Base-by-base conservation (phyloP, 1,140 invertebrate genomes). In the Zeugodacus cucurbitae region DNA sequence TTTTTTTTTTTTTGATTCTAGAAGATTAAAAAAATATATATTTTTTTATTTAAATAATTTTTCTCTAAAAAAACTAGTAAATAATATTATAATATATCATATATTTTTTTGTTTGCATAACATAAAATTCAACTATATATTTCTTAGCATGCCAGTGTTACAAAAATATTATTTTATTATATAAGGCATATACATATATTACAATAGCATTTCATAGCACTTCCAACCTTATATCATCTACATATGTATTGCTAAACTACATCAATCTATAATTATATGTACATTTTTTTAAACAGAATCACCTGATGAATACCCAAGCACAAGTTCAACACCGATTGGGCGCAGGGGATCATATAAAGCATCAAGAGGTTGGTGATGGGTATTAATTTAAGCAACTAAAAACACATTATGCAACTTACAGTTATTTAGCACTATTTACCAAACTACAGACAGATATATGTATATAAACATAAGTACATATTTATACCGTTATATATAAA, bases 311-410 rank as follows among this genome's bases (percentile, higher is more conserved):
- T 93, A 93, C 91, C 93, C 92, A 86, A 93, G 93, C 91, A 93
- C 93, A 91, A 93, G 92, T 93, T 93, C 93, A 90, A 93, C 93
- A 89, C 95, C 94, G 87, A 94, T 97, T 87, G 96, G 96, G 88
- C 95, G 97, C 37, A 95, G 97, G 89, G 96, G 96, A 93, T 97
- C 97, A n/a, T 97, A 97, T 94, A 97, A 97, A 94, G 97, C 96
- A 74, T 97, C 96, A 89, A 94, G 96, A 96, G 97, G 96, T 97
- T 95, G 95, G 95, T 92, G 90, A 88, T 91, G 90, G 91, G 90
- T 91, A 92, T 90, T 64, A 87, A 62, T 87, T 48, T 48, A 82
- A 82, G 74, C n/a, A 48, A 62, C 7, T 70, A n/a, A 3, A 34
- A 67, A 3, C 14, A 74, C 70, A n/a, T 74, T 41, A 54, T 41